phyloP scores from a whole-genome alignment of 30 jellyfish, hydroid and myxozoan genomes.

The Aurelia coerulea region DNA sequence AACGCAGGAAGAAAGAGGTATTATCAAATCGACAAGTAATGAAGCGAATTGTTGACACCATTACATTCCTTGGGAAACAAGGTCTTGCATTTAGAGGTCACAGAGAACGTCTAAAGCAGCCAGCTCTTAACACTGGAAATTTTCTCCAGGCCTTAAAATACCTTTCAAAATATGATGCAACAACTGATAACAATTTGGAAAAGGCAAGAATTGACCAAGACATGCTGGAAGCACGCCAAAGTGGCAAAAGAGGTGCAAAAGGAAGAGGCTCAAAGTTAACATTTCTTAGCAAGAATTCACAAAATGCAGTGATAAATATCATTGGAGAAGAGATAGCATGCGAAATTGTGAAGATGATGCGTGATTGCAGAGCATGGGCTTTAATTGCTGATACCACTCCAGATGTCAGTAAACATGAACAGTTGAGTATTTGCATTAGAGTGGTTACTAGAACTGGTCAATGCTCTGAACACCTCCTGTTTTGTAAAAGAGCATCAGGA shows the following conservation, averaged over 20 bases:
- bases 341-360: constrained; percentile 2
- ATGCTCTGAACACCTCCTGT: constrained; percentile 35
- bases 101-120: constrained; percentile 42
- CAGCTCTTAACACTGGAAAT: neutral
- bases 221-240: no score
- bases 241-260: constrained; percentile 5
- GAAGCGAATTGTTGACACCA: constrained; percentile 46
- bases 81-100: constrained; percentile 35
- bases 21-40: constrained; percentile 29
- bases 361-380: constrained; percentile 22
- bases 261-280: constrained; percentile 53
- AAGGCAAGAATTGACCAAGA: no score
- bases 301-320: constrained; percentile 24
- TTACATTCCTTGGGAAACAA: constrained; percentile 30
- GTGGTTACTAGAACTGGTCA: constrained; percentile 30
- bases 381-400: neutral
- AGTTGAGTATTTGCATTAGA: constrained; percentile 31
- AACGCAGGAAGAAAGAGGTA: constrained; percentile 40
- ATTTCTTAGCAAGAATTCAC: constrained; percentile 33
- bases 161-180: no score
- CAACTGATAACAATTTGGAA: no score
- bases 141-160: no score
- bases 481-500: constrained; percentile 42
- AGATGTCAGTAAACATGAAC: constrained; percentile 21
- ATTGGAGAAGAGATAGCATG: constrained; percentile 40